Evolutionary conservation across 2,113 vertebrate genomes (phyloP).

Genomic region (Anas platyrhynchos): DNA sequence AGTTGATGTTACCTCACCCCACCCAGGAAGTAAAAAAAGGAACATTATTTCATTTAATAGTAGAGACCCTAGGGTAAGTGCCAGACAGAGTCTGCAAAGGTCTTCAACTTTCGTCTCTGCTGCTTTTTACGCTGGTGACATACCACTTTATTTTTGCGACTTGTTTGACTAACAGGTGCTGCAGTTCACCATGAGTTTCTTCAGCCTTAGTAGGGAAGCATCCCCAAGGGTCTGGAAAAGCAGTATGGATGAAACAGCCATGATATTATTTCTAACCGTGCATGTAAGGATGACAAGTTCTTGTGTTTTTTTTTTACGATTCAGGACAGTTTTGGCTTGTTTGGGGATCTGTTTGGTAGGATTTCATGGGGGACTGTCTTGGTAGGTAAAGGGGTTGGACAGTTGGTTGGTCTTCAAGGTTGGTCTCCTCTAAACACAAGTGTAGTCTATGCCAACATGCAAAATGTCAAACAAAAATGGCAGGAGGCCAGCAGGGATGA

Average conservation of each 20-base stretch:
- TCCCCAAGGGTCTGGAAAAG: neutral
- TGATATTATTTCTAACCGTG: neutral
- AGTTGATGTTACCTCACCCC: neutral
- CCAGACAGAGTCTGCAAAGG: neutral
- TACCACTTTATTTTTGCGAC: neutral
- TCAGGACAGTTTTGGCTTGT: neutral
- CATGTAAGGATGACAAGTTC: neutral
- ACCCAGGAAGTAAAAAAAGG: neutral
- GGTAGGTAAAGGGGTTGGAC: neutral
- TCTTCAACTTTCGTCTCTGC: neutral
- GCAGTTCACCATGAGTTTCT: neutral
- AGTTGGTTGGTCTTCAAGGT: neutral
- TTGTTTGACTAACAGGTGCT: neutral
- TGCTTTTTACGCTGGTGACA: neutral
- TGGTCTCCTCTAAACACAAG: neutral
- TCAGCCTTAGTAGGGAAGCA: neutral
- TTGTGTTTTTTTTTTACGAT: neutral
- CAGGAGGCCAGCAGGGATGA: neutral
- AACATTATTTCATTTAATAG: neutral
- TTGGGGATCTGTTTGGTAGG: neutral
- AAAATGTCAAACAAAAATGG: neutral
- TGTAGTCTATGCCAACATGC: accelerated
- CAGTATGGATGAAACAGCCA: neutral
- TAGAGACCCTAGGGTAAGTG: neutral
- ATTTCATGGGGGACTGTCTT: neutral